Conservation (phyloP, 2,888 invertebrate genomes). For the Trissolcus brochymenae region DNA sequence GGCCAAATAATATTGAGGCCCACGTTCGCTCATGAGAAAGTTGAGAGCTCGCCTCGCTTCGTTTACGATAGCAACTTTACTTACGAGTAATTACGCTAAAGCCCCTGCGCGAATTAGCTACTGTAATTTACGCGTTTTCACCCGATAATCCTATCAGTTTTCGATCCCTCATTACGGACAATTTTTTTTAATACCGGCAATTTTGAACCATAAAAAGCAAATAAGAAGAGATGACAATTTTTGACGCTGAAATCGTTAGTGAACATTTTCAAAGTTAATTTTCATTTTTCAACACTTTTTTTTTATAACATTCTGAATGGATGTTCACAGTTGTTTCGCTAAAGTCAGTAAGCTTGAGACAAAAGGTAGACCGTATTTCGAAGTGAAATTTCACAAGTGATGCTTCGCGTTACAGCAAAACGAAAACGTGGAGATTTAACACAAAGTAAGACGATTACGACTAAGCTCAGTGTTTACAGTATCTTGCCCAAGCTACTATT, state of each 20-base stretch:
- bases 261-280: background rate
- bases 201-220: constrained; percentile 1
- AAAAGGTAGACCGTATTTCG: constrained; percentile 64
- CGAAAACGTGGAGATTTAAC: constrained; percentile 69
- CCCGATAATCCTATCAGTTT: constrained; percentile 40
- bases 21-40: constrained; percentile 65
- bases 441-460: constrained; percentile 73
- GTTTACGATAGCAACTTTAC: constrained; percentile 65
- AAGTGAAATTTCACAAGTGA: constrained; percentile 38
- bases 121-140: constrained; percentile 46
- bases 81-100: constrained; percentile 66
- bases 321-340: constrained; percentile 63
- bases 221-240: background rate
- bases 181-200: constrained; percentile 20
- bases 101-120: constrained; percentile 40
- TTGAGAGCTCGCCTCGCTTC: constrained; percentile 61
- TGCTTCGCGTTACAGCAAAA: constrained; percentile 43
- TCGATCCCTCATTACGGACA: constrained; percentile 16
- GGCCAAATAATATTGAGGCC: constrained; percentile 62
- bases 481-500: constrained; percentile 55
- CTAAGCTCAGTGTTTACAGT: constrained; percentile 65
- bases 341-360: constrained; percentile 63
- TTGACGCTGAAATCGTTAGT: background rate
- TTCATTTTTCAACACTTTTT: constrained; percentile 60
- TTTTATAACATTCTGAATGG: constrained; percentile 50